phyloP scores from a whole-genome alignment of 1,140 invertebrate species.

The Drosophila eugracilis region DNA sequence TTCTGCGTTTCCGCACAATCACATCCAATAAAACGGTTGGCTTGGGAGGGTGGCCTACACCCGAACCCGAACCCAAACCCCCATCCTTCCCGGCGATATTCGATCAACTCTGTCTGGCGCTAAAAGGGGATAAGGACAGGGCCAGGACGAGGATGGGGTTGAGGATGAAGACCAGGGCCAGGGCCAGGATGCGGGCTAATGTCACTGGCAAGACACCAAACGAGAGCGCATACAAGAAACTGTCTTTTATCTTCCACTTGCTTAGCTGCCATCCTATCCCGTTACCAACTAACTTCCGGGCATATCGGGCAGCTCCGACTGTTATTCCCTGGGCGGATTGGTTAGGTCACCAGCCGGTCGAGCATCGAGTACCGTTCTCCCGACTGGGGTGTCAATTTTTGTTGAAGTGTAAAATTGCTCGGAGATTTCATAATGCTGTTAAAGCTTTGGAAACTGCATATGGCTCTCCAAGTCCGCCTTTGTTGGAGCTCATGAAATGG shows the following conservation, averaged over 20 bases:
- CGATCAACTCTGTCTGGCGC: constrained; percentile 66
- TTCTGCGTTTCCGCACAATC: constrained; percentile 80
- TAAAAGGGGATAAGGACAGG: background rate
- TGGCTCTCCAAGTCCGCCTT: constrained; percentile 25
- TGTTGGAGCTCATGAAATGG: constrained; percentile 59
- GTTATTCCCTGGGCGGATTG: background rate
- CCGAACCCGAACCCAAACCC: background rate
- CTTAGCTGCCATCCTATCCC: constrained; percentile 49
- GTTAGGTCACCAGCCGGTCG: constrained; percentile 26
- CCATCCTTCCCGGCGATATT: constrained; percentile 36
- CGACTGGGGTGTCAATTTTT: constrained; percentile 74
- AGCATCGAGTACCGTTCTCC: background rate
- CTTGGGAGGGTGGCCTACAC: constrained; percentile 37
- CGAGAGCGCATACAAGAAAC: constrained; percentile 43
- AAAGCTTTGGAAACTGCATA: constrained; percentile 62
- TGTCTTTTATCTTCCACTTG: constrained; percentile 80
- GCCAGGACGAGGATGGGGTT: background rate
- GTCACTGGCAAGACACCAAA: constrained; percentile 62
- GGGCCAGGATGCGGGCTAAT: constrained; percentile 50
- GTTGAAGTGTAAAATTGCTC: constrained; percentile 82
- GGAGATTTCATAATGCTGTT: constrained; percentile 80
- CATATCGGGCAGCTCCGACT: background rate
- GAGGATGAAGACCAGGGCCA: background rate
- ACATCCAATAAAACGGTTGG: constrained; percentile 81
- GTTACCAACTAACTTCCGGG: constrained; percentile 3